Evolutionary conservation across 2,888 invertebrate genomes (phyloP).

Genomic region (Epinotia nisella): DNA sequence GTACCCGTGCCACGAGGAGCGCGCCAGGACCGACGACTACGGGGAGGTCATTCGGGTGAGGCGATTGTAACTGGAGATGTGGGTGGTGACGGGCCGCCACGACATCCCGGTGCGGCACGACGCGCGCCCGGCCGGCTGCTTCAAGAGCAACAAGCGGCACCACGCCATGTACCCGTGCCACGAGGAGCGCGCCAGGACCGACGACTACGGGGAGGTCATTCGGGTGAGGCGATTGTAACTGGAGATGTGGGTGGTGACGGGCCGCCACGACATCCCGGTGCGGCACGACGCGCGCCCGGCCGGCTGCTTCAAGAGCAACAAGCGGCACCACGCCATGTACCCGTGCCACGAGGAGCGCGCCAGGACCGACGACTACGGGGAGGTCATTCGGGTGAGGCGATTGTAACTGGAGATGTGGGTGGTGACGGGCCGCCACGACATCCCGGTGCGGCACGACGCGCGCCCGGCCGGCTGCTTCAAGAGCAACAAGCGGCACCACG

Average conservation of each 20-base stretch:
- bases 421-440: too few species aligned
- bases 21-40: background rate
- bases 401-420: too few species aligned
- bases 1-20: constrained; percentile 2
- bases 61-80: too few species aligned
- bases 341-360: constrained; percentile 96
- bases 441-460: too few species aligned
- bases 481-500: constrained; percentile 94
- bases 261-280: too few species aligned
- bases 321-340: constrained; percentile 98
- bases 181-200: constrained; percentile 95
- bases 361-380: constrained; percentile 98
- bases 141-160: constrained; percentile 83
- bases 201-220: constrained; percentile 98
- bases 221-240: constrained; percentile 91
- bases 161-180: constrained; percentile 98
- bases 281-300: too few species aligned
- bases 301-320: constrained; percentile 86
- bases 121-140: too few species aligned
- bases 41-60: constrained; percentile 1
- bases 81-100: too few species aligned
- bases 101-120: too few species aligned
- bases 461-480: constrained; percentile 80
- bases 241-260: too few species aligned
- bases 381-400: constrained; percentile 93